Base-by-base conservation (phyloP, 37 sponge, comb jelly and placozoan species). In the Diacarnus erythraeanus region DNA sequence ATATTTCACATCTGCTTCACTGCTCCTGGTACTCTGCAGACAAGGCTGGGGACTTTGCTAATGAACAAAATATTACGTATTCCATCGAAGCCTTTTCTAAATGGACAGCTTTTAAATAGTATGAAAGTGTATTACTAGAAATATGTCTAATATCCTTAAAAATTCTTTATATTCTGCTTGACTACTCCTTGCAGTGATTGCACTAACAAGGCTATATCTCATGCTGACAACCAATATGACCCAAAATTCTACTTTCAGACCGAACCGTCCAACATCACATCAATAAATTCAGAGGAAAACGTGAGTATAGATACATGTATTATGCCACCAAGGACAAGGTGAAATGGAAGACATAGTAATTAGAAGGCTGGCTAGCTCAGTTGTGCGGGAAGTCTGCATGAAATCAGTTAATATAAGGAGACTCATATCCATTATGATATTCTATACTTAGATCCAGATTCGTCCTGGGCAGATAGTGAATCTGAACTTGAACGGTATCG, bases 21-120 rank as follows among this genome's bases (percentile, higher is more conserved):
- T 91, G 91, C 57, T 86, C 91, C 63, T 91, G 86, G 83, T 75
- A 65, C 76, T 70, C 74, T 1, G 68, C 27, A 20, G 37, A 10
- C 17, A 76, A 8, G 21, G 3, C 5, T 58, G 61, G 21, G n/a
- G 35, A 80, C 33, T 22, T 51, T n/a, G 20, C 57, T 59, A 42
- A 69, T 18, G 27, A 73, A 42, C 26, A 35, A 34, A 18, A 1
- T 15, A 37, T 36, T 6, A 64, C 40, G 31, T 82, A 78, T 57
- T 21, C 8, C 57, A 73, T 83, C 9, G 0, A 77, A 4, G 33
- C 35, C n/a, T 88, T 88, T 64, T 37, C 77, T 2, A 44, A 71
- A 0, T 88, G 89, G 89, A 35, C 67, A 56, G 69, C 78, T 1
- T 83, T 88, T 30, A 54, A 88, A 35, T 78, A 69, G 80, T 79